phyloP scores from a whole-genome alignment of 2,113 vertebrate genomes.

The Pagrus major region DNA sequence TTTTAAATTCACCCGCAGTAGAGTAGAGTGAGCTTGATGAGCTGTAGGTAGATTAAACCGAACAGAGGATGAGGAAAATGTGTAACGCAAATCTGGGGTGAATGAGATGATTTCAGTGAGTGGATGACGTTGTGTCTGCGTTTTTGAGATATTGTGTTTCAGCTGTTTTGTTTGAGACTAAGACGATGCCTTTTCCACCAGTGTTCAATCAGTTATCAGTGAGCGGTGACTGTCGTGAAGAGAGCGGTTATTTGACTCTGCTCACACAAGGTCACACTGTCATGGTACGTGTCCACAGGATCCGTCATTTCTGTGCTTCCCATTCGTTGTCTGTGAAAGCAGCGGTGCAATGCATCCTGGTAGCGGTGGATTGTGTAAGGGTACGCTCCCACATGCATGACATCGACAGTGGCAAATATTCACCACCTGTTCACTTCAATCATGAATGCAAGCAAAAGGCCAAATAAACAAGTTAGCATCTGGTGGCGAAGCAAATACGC shows the following conservation, averaged over 20 bases:
- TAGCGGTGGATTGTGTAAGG: too few species aligned
- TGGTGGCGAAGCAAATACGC: too few species aligned
- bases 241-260: slow-evolving; percentile 16
- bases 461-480: too few species aligned
- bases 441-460: too few species aligned
- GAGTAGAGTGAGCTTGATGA: slow-evolving; percentile 5
- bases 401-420: too few species aligned
- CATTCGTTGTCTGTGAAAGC: too few species aligned
- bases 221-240: neutral
- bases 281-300: too few species aligned
- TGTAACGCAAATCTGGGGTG: neutral
- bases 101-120: slow-evolving; percentile 14
- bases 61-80: neutral
- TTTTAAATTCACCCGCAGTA: slow-evolving; percentile 13
- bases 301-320: too few species aligned
- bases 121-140: slow-evolving; percentile 9
- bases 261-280: slow-evolving; percentile 30
- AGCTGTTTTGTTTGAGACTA: slow-evolving; percentile 35
- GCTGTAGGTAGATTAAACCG: neutral
- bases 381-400: too few species aligned
- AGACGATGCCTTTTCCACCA: slow-evolving; percentile 60
- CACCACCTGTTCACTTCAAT: too few species aligned
- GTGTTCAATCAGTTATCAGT: slow-evolving; percentile 24
- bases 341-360: too few species aligned
- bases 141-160: slow-evolving; percentile 6